A percentile compares a stretch with the other conserved stretches of the same genome.
These are phyloP conservation scores for Tipula unca DNA, from an alignment of 2,888 invertebrate species.

Conservation along the genomic window DNA sequence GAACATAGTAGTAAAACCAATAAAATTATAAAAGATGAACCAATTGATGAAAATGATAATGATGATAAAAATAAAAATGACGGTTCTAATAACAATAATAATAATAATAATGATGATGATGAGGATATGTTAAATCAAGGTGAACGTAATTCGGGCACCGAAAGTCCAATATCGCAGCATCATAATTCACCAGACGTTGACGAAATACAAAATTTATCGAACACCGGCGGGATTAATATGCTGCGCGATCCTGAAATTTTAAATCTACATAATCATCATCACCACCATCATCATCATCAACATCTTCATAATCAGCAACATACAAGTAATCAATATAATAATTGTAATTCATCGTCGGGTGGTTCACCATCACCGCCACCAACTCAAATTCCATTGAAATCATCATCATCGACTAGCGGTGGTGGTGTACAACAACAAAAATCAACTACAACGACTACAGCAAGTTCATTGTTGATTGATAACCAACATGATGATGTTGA, in stretches of 20 bases:
- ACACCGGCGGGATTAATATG: not conserved
- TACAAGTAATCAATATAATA: slow-evolving; percentile 15
- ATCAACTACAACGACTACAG: slow-evolving; percentile 28
- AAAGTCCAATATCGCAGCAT: not conserved
- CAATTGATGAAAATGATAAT: not conserved
- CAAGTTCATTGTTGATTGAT: slow-evolving; percentile 28
- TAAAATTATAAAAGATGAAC: slow-evolving; percentile 9
- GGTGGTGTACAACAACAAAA: slow-evolving; percentile 4
- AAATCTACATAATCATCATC: slow-evolving; percentile 17
- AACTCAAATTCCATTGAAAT: not conserved
- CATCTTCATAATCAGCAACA: not conserved
- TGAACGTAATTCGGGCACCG: not conserved
- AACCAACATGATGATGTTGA: slow-evolving; percentile 44
- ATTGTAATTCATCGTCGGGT: slow-evolving; percentile 19
- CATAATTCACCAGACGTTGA: not conserved
- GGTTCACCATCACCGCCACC: slow-evolving; percentile 20
- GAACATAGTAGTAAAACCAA: not conserved
- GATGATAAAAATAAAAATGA: slow-evolving; percentile 2
- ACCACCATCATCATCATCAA: not conserved
- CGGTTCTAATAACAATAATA: not conserved
- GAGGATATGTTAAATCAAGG: not conserved
- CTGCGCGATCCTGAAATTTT: slow-evolving; percentile 14
- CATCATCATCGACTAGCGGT: slow-evolving; percentile 19
- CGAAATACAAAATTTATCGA: not conserved
- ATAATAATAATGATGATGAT: slow-evolving; percentile 14